These are phyloP conservation scores for Poecilia gillii DNA, from an alignment of 2,797 vertebrate genomes.

Conservation along the genomic window DNA sequence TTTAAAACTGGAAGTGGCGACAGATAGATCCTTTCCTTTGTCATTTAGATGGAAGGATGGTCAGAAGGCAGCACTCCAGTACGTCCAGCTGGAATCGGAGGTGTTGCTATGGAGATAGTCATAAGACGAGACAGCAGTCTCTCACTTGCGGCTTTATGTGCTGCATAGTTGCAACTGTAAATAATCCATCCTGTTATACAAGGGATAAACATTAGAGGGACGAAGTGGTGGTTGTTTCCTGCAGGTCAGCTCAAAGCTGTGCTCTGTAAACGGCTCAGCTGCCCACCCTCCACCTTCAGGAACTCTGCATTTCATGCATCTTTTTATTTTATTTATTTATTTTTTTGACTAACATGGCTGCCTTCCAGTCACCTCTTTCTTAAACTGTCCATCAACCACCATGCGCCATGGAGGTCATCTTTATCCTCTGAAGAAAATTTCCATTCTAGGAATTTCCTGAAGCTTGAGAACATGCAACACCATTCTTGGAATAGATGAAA, in stretches of 20 bases:
- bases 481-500: background rate
- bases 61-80: background rate
- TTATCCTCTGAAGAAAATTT: background rate
- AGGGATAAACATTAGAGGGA: constrained; percentile 4
- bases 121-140: background rate
- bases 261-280: background rate
- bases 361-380: background rate
- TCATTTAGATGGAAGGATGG: background rate
- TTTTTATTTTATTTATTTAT: no score
- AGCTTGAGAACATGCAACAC: background rate
- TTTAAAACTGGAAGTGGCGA: background rate
- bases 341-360: background rate
- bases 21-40: background rate
- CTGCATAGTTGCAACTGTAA: constrained; percentile 6
- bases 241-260: background rate
- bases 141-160: background rate
- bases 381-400: background rate
- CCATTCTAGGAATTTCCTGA: background rate
- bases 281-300: background rate
- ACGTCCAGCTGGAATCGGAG: background rate
- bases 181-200: background rate
- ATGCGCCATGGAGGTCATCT: background rate
- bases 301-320: background rate
- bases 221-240: background rate
- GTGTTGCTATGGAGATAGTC: constrained; percentile 1